Percentiles rank a stretch among this genome's conserved stretches.
Conservation (phyloP, 2,888 invertebrate genomes). For the Panorpa germanica region DNA sequence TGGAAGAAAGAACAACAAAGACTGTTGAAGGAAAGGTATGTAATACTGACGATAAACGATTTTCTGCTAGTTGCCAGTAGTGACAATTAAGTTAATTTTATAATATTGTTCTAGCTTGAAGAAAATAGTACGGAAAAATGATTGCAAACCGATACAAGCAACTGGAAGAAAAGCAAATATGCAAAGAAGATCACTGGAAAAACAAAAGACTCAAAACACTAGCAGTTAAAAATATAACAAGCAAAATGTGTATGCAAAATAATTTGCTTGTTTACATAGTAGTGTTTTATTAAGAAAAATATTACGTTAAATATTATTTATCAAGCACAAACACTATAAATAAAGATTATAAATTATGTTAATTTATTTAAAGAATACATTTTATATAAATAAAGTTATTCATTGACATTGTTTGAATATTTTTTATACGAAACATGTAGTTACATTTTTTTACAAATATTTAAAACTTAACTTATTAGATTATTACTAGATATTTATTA, state of each 20-base stretch:
- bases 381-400: too few relatives aligned
- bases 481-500: too few relatives aligned
- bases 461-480: constrained; percentile 10
- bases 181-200: too few relatives aligned
- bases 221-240: constrained; percentile 15
- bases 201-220: constrained; percentile 41
- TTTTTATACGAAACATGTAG: constrained; percentile 12
- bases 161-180: constrained; percentile 46
- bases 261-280: too few relatives aligned
- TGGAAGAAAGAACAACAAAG: constrained; percentile 84
- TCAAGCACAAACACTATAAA: too few relatives aligned
- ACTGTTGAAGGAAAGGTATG: constrained; percentile 67
- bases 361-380: too few relatives aligned
- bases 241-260: constrained; percentile 1
- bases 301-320: not conserved
- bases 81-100: constrained; percentile 4
- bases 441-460: constrained; percentile 2
- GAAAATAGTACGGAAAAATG: constrained; percentile 36
- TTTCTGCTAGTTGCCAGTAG: constrained; percentile 8
- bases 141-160: constrained; percentile 38
- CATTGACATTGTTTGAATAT: too few relatives aligned
- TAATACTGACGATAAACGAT: constrained; percentile 10
- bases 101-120: constrained; percentile 29
- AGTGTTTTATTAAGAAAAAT: constrained; percentile 1
- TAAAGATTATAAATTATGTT: too few relatives aligned